These are phyloP conservation scores for Polyommatus icarus DNA, from an alignment of 2,888 invertebrate species.

Conservation along the genomic window DNA sequence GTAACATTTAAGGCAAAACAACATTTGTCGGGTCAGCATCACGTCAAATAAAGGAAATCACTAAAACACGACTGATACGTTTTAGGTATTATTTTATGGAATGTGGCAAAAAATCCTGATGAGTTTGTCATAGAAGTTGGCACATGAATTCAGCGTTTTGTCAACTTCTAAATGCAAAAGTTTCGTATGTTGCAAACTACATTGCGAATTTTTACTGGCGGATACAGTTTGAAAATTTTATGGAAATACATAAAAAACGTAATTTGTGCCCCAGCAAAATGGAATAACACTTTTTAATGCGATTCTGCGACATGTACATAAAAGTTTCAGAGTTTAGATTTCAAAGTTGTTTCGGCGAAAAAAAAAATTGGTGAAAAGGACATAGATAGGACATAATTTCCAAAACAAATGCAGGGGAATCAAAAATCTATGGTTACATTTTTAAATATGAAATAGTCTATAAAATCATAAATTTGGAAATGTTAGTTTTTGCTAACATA, in stretches of 20 bases:
- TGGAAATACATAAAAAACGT: constrained; percentile 25
- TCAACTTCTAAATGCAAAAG: constrained; percentile 20
- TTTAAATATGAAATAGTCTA: neutral
- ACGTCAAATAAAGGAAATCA: neutral
- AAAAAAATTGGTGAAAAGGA: neutral
- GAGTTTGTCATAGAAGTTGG: constrained; percentile 22
- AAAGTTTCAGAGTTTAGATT: neutral
- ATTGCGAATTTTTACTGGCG: constrained; percentile 37
- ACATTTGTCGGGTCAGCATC: too few species aligned
- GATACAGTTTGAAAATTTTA: constrained; percentile 27
- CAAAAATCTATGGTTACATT: too few species aligned
- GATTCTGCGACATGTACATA: neutral
- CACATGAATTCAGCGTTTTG: constrained; percentile 19
- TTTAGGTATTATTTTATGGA: neutral
- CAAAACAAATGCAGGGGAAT: too few species aligned
- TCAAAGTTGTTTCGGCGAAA: neutral
- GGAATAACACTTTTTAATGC: neutral
- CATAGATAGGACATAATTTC: too few species aligned
- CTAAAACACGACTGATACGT: neutral
- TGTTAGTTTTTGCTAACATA: too few species aligned
- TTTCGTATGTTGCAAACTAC: constrained; percentile 38
- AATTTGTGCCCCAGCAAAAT: neutral
- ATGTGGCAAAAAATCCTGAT: neutral
- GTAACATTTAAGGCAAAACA: too few species aligned
- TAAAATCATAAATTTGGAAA: neutral